These are phyloP conservation scores for Dicyrtomina minuta DNA, from an alignment of 2,888 invertebrate species.

Conservation along the genomic window DNA sequence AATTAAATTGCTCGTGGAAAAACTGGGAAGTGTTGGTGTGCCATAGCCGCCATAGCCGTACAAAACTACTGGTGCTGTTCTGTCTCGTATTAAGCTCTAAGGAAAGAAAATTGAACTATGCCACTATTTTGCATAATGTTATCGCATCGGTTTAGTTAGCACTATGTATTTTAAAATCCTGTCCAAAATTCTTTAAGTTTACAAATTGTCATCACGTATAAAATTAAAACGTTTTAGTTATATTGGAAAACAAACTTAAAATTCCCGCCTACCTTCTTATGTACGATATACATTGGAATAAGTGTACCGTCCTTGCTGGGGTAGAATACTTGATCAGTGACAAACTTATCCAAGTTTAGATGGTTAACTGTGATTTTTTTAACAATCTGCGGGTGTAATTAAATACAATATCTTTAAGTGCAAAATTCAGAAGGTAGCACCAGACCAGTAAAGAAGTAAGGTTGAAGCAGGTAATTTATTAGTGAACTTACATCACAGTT, in stretches of 20 bases:
- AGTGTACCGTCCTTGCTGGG: conserved; percentile 88
- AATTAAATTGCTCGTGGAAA: conserved; percentile 1
- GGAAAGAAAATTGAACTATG: neutral
- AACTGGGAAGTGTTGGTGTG: neutral
- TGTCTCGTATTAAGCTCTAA: conserved; percentile 58
- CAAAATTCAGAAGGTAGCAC: too few species aligned
- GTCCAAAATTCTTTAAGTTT: neutral
- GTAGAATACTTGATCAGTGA: conserved; percentile 88
- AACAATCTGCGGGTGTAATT: conserved; percentile 58
- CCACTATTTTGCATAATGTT: too few species aligned
- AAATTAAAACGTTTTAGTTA: neutral
- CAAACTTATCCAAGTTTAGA: conserved; percentile 62
- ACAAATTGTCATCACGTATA: neutral
- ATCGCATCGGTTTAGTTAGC: too few species aligned
- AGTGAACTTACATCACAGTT: conserved; percentile 67
- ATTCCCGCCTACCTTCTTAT: conserved; percentile 63
- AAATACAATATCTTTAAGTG: too few species aligned
- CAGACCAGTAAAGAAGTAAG: too few species aligned
- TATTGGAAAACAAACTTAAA: neutral
- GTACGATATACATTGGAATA: conserved; percentile 92
- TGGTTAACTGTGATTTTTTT: conserved; percentile 54
- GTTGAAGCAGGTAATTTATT: too few species aligned
- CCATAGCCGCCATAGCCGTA: conserved; percentile 96
- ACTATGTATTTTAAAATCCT: too few species aligned
- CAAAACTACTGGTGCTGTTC: conserved; percentile 75